Evolutionary conservation across 2,113 vertebrate genomes (phyloP).

Genomic region (Oreotragus oreotragus): DNA sequence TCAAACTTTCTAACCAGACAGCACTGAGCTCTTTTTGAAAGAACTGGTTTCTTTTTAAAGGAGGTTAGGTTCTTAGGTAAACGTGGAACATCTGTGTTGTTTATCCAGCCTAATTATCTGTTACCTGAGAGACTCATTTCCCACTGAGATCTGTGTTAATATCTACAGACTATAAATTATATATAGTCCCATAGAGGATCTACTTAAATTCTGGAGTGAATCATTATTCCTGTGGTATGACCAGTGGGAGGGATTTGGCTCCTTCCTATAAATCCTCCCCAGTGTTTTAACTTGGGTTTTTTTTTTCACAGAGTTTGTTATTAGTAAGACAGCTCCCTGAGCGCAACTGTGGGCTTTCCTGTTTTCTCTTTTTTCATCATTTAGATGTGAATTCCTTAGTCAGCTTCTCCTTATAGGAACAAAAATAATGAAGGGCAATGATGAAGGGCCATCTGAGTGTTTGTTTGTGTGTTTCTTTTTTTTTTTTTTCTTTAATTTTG

Average conservation of each 20-base stretch:
- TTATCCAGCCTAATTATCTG: slow-evolving; percentile 19
- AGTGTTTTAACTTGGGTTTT: neutral
- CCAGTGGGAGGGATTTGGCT: neutral
- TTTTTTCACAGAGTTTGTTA: slow-evolving; percentile 2
- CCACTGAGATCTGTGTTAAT: neutral
- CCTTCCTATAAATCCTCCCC: neutral
- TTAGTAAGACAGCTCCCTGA: slow-evolving; percentile 41
- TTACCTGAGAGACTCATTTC: slow-evolving; percentile 5
- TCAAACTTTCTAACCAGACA: slow-evolving; percentile 40
- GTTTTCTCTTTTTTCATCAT: neutral
- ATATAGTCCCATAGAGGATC: neutral
- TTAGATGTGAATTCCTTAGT: slow-evolving; percentile 22
- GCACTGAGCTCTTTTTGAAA: slow-evolving; percentile 38
- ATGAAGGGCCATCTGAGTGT: neutral
- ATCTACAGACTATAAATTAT: neutral
- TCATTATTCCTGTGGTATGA: neutral
- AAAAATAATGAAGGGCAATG: neutral
- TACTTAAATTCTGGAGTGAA: neutral
- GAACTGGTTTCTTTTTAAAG: slow-evolving; percentile 62
- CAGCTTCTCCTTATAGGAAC: neutral
- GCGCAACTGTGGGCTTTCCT: neutral
- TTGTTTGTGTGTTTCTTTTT: neutral
- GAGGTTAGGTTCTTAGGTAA: slow-evolving; percentile 49
- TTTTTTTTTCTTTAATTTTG: neutral
- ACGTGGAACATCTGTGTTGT: slow-evolving; percentile 40